Conservation (phyloP, 2,113 vertebrate species). For the Nesogale talazaci region DNA sequence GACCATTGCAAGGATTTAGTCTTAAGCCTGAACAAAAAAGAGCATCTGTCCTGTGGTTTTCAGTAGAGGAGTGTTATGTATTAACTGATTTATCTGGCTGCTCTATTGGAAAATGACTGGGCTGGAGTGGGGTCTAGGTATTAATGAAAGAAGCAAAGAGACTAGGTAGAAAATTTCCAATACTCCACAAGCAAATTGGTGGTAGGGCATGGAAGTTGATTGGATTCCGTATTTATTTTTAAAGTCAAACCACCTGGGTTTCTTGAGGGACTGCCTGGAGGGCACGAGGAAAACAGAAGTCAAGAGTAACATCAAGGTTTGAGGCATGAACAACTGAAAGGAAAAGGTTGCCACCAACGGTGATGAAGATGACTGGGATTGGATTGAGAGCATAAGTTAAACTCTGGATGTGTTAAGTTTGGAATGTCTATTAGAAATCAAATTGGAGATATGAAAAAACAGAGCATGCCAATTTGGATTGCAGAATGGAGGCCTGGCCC, state of each 20-base stretch:
- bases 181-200: background rate
- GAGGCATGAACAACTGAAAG: background rate
- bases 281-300: background rate
- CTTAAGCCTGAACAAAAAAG: background rate
- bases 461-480: background rate
- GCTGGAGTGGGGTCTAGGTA: too few species aligned
- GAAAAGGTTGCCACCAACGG: background rate
- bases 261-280: background rate
- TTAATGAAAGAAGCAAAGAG: background rate
- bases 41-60: background rate
- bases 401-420: background rate
- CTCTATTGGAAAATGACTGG: background rate
- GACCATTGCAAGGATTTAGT: background rate
- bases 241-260: background rate
- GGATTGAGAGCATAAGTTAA: background rate
- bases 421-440: background rate
- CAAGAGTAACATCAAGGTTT: background rate
- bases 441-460: background rate
- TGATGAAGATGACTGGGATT: background rate
- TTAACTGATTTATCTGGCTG: background rate
- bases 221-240: background rate
- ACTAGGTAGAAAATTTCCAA: background rate
- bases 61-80: background rate
- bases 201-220: background rate
- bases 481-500: background rate